Evolutionary conservation across 2,113 vertebrate species (phyloP).

Genomic region (Malaclemys terrapin): DNA sequence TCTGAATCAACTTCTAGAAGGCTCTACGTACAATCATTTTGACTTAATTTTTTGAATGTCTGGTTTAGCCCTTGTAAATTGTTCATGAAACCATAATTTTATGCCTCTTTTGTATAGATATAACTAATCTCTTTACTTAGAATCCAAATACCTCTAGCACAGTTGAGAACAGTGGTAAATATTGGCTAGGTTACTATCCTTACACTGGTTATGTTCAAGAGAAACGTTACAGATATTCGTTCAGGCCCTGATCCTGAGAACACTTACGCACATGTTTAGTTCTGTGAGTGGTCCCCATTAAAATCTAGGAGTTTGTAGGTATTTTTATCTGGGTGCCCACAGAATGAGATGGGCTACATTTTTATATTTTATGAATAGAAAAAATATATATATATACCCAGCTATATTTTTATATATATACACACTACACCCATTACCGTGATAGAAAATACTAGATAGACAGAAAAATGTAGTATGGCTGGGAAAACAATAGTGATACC

Average conservation of each 20-base stretch:
- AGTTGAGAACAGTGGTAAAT: neutral
- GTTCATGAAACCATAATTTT: neutral
- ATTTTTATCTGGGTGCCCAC: neutral
- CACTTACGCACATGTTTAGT: neutral
- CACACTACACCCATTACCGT: neutral
- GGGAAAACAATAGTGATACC: neutral
- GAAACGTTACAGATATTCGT: neutral
- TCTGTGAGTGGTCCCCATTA: neutral
- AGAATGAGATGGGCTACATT: neutral
- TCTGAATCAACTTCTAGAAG: neutral
- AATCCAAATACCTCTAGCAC: neutral
- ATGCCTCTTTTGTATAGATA: neutral
- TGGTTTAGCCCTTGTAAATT: neutral
- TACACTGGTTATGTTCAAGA: neutral
- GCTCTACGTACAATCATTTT: neutral
- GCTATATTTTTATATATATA: neutral
- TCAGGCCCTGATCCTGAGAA: neutral
- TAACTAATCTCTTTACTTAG: neutral
- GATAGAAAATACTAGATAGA: neutral
- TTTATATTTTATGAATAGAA: neutral
- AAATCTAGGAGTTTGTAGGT: neutral
- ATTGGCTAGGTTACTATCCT: neutral
- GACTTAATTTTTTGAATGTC: neutral
- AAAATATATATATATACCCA: neutral
- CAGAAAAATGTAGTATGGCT: neutral